Percentiles rank a stretch among this genome's conserved stretches.
Evolutionary conservation across 2,113 vertebrate species (phyloP).

Genomic region (Pelecanoides urinatrix): DNA sequence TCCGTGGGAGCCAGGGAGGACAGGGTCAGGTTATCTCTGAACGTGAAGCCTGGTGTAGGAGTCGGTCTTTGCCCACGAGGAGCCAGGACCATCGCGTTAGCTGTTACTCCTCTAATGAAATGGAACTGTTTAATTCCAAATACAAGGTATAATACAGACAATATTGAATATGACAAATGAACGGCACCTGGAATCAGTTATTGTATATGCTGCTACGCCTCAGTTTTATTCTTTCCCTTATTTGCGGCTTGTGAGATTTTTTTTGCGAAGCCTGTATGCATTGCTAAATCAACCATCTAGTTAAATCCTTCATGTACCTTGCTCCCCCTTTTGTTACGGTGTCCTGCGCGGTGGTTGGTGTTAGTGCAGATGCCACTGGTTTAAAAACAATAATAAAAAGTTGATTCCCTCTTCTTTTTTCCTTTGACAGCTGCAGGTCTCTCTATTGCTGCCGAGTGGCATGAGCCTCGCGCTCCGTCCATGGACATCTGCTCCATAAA

Average conservation of each 20-base stretch:
- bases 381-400: conserved; percentile 27
- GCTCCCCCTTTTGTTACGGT: neutral
- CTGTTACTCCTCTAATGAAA: neutral
- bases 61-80: rapidly evolving
- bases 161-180: neutral
- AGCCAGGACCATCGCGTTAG: neutral
- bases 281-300: neutral
- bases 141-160: neutral
- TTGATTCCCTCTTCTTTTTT: conserved; percentile 47
- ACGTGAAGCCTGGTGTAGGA: neutral
- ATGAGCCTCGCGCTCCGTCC: neutral
- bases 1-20: neutral
- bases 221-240: neutral
- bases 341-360: neutral
- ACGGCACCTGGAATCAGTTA: neutral
- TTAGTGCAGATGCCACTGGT: neutral
- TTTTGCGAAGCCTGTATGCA: neutral
- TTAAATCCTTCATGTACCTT: neutral
- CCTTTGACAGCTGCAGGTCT: conserved; percentile 50
- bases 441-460: neutral
- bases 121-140: neutral
- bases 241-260: neutral
- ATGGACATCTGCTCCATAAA: conserved; percentile 56
- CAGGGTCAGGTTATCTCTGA: neutral
- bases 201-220: neutral